These are phyloP conservation scores for Vannuccia rotundouncinata DNA, from an alignment of 2,888 invertebrate species.

Conservation along the genomic window DNA sequence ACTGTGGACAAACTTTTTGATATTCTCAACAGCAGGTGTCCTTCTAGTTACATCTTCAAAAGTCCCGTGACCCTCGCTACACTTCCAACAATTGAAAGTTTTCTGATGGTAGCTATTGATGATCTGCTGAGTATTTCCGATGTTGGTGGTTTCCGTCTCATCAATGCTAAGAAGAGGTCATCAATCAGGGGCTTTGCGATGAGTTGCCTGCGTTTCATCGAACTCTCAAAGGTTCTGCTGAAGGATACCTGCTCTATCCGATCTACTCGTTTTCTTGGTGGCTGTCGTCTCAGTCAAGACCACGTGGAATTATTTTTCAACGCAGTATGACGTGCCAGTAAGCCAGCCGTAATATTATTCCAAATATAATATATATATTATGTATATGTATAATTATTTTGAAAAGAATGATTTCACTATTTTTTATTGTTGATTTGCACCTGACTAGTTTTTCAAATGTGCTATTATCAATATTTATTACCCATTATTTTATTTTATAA, in stretches of 20 bases:
- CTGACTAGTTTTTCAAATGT: neutral
- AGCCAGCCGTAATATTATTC: neutral
- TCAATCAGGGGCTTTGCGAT: neutral
- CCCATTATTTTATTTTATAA: too few species aligned
- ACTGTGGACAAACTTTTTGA: neutral
- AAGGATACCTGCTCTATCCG: neutral
- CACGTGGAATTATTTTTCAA: neutral
- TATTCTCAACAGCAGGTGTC: neutral
- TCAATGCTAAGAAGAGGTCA: neutral
- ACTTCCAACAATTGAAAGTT: neutral
- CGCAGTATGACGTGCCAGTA: neutral
- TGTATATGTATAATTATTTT: neutral
- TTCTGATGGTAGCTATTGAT: neutral
- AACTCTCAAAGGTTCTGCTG: neutral
- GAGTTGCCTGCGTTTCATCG: neutral
- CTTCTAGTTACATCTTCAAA: neutral
- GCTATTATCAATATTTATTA: neutral
- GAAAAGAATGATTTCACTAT: neutral
- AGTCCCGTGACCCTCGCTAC: neutral
- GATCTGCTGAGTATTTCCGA: neutral
- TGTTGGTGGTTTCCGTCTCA: neutral
- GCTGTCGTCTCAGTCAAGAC: neutral
- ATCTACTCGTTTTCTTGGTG: neutral
- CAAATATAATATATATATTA: neutral
- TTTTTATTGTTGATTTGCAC: neutral